Evolutionary conservation across 1,140 invertebrate genomes (phyloP).

Genomic region (Calycopis cecrops): DNA sequence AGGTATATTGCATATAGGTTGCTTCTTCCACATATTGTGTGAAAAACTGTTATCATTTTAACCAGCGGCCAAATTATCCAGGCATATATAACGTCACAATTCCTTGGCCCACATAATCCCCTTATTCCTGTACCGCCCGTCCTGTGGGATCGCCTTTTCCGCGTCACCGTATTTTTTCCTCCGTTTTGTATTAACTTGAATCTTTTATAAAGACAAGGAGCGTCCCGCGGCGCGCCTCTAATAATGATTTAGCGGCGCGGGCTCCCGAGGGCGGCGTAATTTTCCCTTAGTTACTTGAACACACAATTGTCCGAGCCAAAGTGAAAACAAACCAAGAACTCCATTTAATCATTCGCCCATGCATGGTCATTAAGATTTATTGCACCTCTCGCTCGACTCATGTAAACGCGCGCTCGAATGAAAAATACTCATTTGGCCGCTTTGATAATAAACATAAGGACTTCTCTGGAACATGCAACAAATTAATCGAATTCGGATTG

Average conservation of each 20-base stretch:
- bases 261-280: conserved; percentile 61
- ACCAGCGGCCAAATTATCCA: too few relatives aligned
- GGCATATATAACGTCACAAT: too few relatives aligned
- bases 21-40: too few relatives aligned
- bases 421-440: conserved; percentile 13
- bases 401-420: conserved; percentile 20
- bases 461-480: too few relatives aligned
- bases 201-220: conserved; percentile 63
- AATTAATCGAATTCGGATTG: too few relatives aligned
- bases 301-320: conserved; percentile 51
- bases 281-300: conserved; percentile 46
- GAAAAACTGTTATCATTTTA: too few relatives aligned
- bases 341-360: conserved; percentile 65
- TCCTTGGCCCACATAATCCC: too few relatives aligned
- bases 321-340: conserved; percentile 64
- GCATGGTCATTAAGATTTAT: conserved; percentile 64
- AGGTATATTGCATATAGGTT: too few relatives aligned
- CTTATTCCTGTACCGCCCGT: not conserved
- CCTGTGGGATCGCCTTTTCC: conserved; percentile 11
- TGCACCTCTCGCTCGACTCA: conserved; percentile 30
- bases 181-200: conserved; percentile 64
- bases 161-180: conserved; percentile 37
- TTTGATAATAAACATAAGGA: too few relatives aligned
- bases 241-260: conserved; percentile 62
- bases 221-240: conserved; percentile 49